Percentiles rank a stretch among this genome's conserved stretches.
Evolutionary conservation across 2,797 vertebrate genomes (phyloP).

Genomic region (Manis pentadactyla): DNA sequence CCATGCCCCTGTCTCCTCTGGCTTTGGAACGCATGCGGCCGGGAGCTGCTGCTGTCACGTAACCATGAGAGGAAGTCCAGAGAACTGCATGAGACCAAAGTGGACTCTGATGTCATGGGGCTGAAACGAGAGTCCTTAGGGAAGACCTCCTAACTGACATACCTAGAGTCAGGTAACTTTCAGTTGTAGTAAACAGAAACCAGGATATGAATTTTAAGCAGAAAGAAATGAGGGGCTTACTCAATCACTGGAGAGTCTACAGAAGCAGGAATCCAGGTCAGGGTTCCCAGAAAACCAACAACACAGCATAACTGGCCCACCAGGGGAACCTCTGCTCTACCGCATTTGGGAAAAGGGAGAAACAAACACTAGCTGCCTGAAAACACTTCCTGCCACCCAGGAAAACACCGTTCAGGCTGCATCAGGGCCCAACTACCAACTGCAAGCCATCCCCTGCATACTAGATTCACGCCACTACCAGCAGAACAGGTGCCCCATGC

Average conservation of each 20-base stretch:
- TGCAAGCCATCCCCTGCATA: not conserved
- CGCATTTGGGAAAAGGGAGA: not conserved
- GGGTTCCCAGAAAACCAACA: not conserved
- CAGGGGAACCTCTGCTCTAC: not conserved
- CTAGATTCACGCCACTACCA: accelerated
- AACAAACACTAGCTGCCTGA: accelerated
- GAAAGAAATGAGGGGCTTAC: not conserved
- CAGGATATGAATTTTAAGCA: not conserved
- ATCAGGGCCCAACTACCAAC: not conserved
- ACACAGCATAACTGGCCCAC: not conserved
- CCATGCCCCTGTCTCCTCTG: not conserved
- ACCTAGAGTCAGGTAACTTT: not conserved
- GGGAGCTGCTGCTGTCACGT: not conserved
- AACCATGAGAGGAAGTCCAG: not conserved
- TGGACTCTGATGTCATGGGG: not conserved
- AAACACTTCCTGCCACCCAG: not conserved
- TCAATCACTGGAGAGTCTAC: not conserved
- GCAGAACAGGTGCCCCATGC: not conserved
- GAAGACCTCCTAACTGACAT: not conserved
- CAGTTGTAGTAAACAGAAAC: not conserved
- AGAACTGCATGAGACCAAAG: not conserved
- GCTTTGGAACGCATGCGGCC: not conserved
- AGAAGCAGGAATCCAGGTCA: not conserved
- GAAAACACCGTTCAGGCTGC: not conserved
- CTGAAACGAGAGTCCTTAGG: not conserved